Base-by-base conservation (phyloP, 2,888 invertebrate genomes). In the Mythimna albipuncta region DNA sequence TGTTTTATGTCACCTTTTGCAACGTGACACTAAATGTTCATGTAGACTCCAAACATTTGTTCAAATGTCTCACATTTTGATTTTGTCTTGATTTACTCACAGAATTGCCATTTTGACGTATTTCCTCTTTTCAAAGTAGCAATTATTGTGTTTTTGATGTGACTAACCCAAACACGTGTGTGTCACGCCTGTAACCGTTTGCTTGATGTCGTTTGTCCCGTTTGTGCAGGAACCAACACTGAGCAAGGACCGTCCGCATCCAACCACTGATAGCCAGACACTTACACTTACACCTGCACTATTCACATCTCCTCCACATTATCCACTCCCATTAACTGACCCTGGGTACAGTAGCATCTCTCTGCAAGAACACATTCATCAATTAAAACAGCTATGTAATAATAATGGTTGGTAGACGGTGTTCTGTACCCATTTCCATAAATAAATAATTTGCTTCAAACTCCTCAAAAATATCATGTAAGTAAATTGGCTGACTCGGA, bases 191-290 rank as follows among this genome's bases (percentile, higher is more conserved):
- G 94, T 94, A 94, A 95, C 93, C 87, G 82, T 89, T 85, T 85
- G 96, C 96, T 96, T 95, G 94, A 94, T 93, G 94, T 93, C 84
- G 91, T 95, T 90, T 95, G 94, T 95, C 93, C 93, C 91, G 82
- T 92, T 91, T 94, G 93, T 90, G 88, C 96, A 96, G 96, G 96
- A 94, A 96, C 94, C 95, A 96, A 93, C 94, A 93, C 91, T 85
- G 96, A 96, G 73, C 93, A 93, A 89, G 95, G 95, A 89, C 93
- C 95, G 92, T 93, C 96, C 90, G 90, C 91, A 88, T 87, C 91
- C 84, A 92, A 92, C 92, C 93, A 95, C 91, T 95, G 93, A 95
- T 89, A 91, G 88, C 89, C 83, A 87, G 82, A 86, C 75, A 81
- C 79, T 75, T 77, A 86, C 76, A 81, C 79, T 75, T 77, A 85